Base-by-base conservation (phyloP, 2,113 vertebrate genomes). In the Pelobates fuscus region DNA sequence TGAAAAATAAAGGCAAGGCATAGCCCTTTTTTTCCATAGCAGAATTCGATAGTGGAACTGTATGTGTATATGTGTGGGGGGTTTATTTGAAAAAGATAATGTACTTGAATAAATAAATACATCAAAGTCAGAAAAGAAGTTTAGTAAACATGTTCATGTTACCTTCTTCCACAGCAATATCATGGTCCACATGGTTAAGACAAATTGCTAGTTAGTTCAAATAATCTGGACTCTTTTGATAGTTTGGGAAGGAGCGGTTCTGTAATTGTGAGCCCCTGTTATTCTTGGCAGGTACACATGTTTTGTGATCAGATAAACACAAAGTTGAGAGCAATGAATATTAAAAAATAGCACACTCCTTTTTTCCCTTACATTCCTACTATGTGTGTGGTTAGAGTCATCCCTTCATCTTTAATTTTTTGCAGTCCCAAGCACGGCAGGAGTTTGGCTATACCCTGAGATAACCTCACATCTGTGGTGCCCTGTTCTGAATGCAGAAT, bases 281-380 rank as follows among this genome's bases (percentile, higher is more conserved):
- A 68, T 77, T 60, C 57, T 77, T 77, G 73, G 73, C 73, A 77
- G 73, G 54, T 67, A 68, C 25, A 52, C 73, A 67, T 67, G 72
- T 67, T 75, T 75, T 67, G 63, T 75, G 57, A 77, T 49, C 73
- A 60, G 73, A 77, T 77, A 77, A 77, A 77, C 73, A 77, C 41
- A 30, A 63, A 59, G 63, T 67, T 67, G 58, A 75, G 65, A 24
- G 73, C 54, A 68, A 67, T 68, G 64, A 68, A 77, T 77, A 77
- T 77, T 77, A 77, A 66, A 72, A 77, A 52, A 68, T 52, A 49
- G 55, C 65, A 67, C 73, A 77, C 73, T 77, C 73, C 73, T 77
- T 61, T 73, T 61, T 68, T 63, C 60, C 46, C 18, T 20, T 68
- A 44, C 73, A 77, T 77, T 77, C 73, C 73, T 61, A 44, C 73